These are phyloP conservation scores for Laticauda colubrina DNA, from an alignment of 2,113 vertebrate genomes.

Conservation along the genomic window DNA sequence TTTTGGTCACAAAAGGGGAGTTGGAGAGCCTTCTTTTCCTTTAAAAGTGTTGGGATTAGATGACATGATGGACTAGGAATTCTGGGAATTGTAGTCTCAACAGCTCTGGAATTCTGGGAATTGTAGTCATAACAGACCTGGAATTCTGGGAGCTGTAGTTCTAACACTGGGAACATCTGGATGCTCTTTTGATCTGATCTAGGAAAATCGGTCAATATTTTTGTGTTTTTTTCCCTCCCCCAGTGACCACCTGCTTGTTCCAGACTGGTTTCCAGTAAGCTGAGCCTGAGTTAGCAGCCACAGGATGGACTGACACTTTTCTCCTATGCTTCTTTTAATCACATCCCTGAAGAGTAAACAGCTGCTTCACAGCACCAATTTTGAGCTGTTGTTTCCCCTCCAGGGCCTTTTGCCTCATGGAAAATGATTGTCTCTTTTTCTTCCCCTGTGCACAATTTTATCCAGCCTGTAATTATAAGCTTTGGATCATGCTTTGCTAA, in stretches of 20 bases:
- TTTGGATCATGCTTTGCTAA: background rate
- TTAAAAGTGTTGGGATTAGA: background rate
- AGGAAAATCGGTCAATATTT: background rate
- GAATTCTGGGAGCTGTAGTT: fast-evolving
- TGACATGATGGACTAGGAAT: background rate
- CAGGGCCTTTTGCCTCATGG: background rate
- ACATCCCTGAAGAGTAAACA: background rate
- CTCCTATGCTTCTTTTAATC: background rate
- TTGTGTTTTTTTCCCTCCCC: background rate
- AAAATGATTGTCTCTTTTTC: background rate
- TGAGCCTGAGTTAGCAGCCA: no score
- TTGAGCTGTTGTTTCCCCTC: background rate
- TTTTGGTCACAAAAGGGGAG: fast-evolving
- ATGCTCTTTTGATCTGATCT: no score
- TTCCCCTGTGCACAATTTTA: background rate
- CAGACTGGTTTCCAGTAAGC: background rate
- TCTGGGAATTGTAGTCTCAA: background rate
- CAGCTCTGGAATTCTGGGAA: background rate
- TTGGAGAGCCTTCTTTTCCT: background rate
- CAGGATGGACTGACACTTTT: background rate
- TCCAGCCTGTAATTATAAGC: background rate
- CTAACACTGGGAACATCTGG: background rate
- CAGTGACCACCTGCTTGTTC: background rate
- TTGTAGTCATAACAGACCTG: background rate
- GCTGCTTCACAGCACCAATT: background rate